phyloP scores from a whole-genome alignment of 2,113 vertebrate genomes.

The Labrus mixtus region DNA sequence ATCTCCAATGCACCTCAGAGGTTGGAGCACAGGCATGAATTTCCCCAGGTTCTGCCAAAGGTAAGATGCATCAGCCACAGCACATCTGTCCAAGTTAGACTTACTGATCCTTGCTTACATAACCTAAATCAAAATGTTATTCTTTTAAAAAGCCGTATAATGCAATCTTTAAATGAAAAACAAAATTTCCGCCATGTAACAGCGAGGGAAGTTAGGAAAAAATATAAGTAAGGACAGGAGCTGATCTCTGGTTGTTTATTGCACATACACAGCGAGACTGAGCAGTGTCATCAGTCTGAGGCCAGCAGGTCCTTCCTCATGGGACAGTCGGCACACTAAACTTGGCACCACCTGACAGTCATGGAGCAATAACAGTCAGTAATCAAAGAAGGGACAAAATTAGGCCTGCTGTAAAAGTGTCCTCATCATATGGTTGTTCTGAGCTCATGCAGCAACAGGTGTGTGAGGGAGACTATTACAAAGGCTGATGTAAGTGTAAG shows the following conservation, averaged over 20 bases:
- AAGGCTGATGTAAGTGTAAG: slow-evolving; percentile 71
- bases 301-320: slow-evolving; percentile 51
- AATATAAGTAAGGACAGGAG: slow-evolving; percentile 2
- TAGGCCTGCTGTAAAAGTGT: slow-evolving; percentile 72
- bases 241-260: slow-evolving; percentile 5
- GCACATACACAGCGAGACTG: slow-evolving; percentile 24
- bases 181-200: background rate
- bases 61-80: slow-evolving; percentile 52
- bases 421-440: slow-evolving; percentile 70
- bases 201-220: background rate
- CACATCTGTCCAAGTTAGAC: background rate
- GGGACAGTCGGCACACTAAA: slow-evolving; percentile 58
- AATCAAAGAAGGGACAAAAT: slow-evolving; percentile 76
- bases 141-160: background rate
- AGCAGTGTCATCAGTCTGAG: slow-evolving; percentile 7
- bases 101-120: background rate
- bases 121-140: background rate
- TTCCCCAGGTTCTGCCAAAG: slow-evolving; percentile 62
- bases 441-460: slow-evolving; percentile 78
- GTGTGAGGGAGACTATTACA: slow-evolving; percentile 51
- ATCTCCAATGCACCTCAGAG: slow-evolving; percentile 50
- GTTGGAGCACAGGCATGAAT: slow-evolving; percentile 57
- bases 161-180: background rate
- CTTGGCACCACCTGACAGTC: slow-evolving; percentile 59
- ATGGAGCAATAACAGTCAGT: slow-evolving; percentile 49